Evolutionary conservation across 92 coral and sea anemone genomes (phyloP), one percentile per base, ranked within the genome.

Genomic region (Epizoanthus rinbou): DNA sequence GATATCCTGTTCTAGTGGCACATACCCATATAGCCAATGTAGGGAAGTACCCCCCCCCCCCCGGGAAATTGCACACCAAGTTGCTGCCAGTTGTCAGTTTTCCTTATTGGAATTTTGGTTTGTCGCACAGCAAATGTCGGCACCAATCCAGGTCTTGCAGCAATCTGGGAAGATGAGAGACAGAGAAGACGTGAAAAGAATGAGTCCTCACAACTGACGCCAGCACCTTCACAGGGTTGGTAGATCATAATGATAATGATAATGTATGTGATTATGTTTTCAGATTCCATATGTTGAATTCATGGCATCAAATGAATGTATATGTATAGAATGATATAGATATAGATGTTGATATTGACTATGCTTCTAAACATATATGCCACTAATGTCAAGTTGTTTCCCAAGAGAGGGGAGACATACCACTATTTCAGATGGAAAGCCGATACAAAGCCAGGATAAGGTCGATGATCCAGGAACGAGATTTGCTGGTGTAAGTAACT

Each of bases 81-180:
- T 37, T 64, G 28, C 37, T 6, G 69, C n/a, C 69, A 64, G 5
- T 37, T 37, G 5, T 6, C 35, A 47, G 43, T 22, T 67, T 22
- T 8, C 11, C 57, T 57, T 59, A 73, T 74, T 24, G 43, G 25
- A 23, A 13, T 56, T 19, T 23, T 75, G 31, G 33, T 64, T 60
- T 63, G 54, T 6, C 41, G 56, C 45, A 13, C 68, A 95, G 98
- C 86, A 17, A 95, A 90, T 54, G 68, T 95, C 59, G 98, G 98
- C 19, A 82, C 86, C 31, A 95, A 93, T 81, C 98, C 98, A 78
- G 98, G 98, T 18, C 88, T 95, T 57, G 89, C 87, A 8, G 96
- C 98, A 17, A 95, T 95, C 84, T 93, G 98, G 99, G 94, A 96
- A 59, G 99, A 96, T 64, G 99, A 96, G 80, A 91, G 87, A 31